phyloP scores from a whole-genome alignment of 1,140 invertebrate genomes.

The Drosophila neocordata region DNA sequence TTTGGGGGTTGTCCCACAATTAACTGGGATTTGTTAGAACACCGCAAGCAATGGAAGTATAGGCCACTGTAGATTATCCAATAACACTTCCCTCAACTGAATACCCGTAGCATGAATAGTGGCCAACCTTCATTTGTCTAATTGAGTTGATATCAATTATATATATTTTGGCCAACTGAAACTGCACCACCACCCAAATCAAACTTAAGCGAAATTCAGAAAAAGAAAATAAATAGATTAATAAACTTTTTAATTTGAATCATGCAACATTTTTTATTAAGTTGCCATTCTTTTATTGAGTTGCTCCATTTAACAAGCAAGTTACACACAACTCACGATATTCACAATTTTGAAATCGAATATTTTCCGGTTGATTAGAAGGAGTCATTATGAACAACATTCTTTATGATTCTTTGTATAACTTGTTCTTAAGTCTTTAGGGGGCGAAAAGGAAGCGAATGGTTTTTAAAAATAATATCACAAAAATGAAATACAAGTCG shows the following conservation, averaged over 20 bases:
- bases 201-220: not conserved
- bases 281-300: conserved; percentile 21
- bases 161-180: no score
- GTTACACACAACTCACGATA: not conserved
- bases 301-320: conserved; percentile 10
- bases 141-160: conserved; percentile 3
- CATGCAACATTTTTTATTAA: conserved; percentile 54
- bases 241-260: conserved; percentile 34
- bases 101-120: not conserved
- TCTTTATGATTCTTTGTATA: conserved; percentile 44
- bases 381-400: conserved; percentile 22
- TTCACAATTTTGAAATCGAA: conserved; percentile 6
- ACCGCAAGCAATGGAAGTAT: conserved; percentile 5
- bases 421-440: conserved; percentile 43
- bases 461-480: conserved; percentile 73
- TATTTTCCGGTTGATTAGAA: conserved; percentile 13
- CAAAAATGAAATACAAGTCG: conserved; percentile 78
- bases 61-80: conserved; percentile 7
- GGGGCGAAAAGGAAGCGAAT: conserved; percentile 62
- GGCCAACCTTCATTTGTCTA: not conserved
- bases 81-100: conserved; percentile 5
- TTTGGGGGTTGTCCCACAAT: conserved; percentile 36
- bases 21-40: conserved; percentile 40
- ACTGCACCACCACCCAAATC: no score
- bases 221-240: not conserved